A percentile compares a stretch with the other conserved stretches of the same genome.
These are phyloP conservation scores for Gryllus longicercus DNA, from an alignment of 2,888 invertebrate species.

Conservation along the genomic window DNA sequence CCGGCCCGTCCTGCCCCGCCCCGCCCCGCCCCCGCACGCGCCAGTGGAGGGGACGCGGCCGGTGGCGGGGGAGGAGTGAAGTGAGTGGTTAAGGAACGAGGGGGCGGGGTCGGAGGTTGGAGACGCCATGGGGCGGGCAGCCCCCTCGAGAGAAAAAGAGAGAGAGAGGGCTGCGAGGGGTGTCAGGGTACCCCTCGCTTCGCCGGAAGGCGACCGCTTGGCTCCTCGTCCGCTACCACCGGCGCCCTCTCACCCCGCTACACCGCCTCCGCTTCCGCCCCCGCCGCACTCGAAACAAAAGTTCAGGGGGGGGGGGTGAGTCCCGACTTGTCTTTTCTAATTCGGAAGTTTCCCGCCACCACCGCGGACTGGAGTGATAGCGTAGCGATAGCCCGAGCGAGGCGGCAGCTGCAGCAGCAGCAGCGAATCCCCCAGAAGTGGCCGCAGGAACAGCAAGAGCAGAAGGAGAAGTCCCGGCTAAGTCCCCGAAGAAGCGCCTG, in stretches of 20 bases:
- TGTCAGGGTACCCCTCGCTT: too few relatives aligned
- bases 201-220: too few relatives aligned
- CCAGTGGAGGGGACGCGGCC: too few relatives aligned
- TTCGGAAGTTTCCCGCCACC: constrained; percentile 6
- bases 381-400: not conserved
- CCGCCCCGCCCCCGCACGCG: not conserved
- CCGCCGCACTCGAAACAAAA: not conserved
- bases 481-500: not conserved
- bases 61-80: not conserved
- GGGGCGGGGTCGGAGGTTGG: too few relatives aligned
- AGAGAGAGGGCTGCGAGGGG: too few relatives aligned
- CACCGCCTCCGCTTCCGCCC: not conserved
- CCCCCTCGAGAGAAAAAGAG: too few relatives aligned
- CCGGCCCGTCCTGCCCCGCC: not conserved
- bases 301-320: not conserved
- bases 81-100: not conserved
- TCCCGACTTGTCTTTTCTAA: not conserved
- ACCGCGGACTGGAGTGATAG: not conserved
- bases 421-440: not conserved
- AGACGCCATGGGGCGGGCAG: too few relatives aligned
- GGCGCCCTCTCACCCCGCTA: not conserved
- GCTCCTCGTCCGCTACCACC: too few relatives aligned
- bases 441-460: not conserved
- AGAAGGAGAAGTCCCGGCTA: not conserved
- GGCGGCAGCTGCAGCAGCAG: not conserved